Conservation (phyloP, 1,140 invertebrate species). For the Hypsibius dujardini region DNA sequence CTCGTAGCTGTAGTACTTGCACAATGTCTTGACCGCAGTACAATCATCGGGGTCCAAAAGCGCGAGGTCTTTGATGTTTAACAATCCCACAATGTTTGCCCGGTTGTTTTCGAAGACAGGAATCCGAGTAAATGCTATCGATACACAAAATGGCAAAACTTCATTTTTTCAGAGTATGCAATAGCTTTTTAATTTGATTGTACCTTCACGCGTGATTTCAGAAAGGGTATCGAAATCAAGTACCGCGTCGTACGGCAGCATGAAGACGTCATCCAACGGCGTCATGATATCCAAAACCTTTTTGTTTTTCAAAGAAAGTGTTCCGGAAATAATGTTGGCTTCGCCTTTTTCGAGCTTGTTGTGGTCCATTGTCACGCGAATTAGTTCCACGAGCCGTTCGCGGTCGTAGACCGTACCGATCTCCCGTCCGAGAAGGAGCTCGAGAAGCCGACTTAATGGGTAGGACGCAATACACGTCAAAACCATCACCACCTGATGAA, state of each 20-base stretch:
- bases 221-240: too few relatives aligned
- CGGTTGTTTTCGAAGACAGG: conserved; percentile 37
- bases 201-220: too few relatives aligned
- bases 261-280: too few relatives aligned
- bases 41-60: conserved; percentile 40
- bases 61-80: conserved; percentile 42
- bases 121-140: conserved; percentile 31
- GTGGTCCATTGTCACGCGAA: conserved; percentile 31
- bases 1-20: conserved; percentile 40
- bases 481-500: conserved; percentile 29
- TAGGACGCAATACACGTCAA: conserved; percentile 38
- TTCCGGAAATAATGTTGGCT: too few relatives aligned
- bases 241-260: too few relatives aligned
- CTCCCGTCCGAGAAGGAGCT: conserved; percentile 50
- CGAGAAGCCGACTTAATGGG: conserved; percentile 37
- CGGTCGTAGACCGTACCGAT: conserved; percentile 91
- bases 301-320: too few relatives aligned
- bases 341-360: conserved; percentile 18
- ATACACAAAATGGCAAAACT: conserved; percentile 36
- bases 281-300: too few relatives aligned
- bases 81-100: conserved; percentile 37
- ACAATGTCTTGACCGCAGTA: conserved; percentile 37
- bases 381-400: conserved; percentile 81
- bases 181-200: too few relatives aligned
- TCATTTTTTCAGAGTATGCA: conserved; percentile 32